These are phyloP conservation scores for Spodoptera picta DNA, from an alignment of 2,888 invertebrate genomes.

Conservation along the genomic window DNA sequence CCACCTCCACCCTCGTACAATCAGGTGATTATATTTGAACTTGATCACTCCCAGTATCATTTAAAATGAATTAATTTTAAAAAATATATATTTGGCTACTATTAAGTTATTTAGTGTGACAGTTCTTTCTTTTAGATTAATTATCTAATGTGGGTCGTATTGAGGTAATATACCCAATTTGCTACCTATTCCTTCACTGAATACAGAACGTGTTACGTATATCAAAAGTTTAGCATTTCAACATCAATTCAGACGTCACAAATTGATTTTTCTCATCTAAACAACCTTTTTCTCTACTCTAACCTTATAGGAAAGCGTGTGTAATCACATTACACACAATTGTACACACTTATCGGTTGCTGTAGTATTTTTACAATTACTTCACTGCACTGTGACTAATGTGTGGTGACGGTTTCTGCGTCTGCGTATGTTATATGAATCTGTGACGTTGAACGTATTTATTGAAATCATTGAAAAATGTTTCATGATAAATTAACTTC, in stretches of 20 bases:
- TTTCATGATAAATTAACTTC: too few relatives aligned
- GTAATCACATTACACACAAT: constrained; percentile 37
- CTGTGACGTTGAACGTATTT: constrained; percentile 20
- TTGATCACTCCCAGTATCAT: too few relatives aligned
- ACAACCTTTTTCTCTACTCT: constrained; percentile 31
- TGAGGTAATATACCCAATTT: too few relatives aligned
- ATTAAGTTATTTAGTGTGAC: too few relatives aligned
- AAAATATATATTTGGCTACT: too few relatives aligned
- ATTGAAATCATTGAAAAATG: neutral
- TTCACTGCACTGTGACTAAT: constrained; percentile 26
- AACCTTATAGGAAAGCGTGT: constrained; percentile 45
- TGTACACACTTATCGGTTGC: constrained; percentile 38
- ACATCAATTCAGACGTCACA: too few relatives aligned
- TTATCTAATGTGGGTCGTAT: too few relatives aligned
- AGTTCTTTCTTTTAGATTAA: too few relatives aligned
- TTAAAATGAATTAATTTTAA: too few relatives aligned
- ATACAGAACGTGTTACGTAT: too few relatives aligned
- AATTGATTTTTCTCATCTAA: neutral
- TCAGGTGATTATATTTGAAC: constrained; percentile 68
- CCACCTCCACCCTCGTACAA: constrained; percentile 88
- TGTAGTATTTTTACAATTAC: constrained; percentile 26
- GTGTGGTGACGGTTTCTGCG: constrained; percentile 1
- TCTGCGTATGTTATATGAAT: constrained; percentile 3
- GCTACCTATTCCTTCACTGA: too few relatives aligned
- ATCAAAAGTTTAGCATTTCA: too few relatives aligned